phyloP scores from a whole-genome alignment of 2,113 vertebrate species.

The Etia nguti region DNA sequence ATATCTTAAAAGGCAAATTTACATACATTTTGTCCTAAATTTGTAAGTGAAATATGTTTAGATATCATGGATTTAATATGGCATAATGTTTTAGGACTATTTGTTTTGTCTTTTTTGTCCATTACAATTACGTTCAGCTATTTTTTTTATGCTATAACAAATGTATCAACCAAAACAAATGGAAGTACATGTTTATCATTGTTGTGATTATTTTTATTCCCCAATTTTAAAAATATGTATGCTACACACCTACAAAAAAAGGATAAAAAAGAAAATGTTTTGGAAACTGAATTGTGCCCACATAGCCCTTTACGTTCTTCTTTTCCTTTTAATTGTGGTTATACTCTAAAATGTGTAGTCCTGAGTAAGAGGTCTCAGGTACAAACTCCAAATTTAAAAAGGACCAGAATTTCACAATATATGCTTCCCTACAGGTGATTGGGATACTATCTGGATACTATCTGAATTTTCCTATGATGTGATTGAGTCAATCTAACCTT shows the following conservation, averaged over 20 bases:
- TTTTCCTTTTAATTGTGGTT: not conserved
- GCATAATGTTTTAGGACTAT: not conserved
- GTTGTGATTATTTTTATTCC: not conserved
- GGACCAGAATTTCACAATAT: not conserved
- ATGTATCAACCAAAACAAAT: not conserved
- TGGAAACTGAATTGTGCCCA: not conserved
- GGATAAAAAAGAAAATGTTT: not conserved
- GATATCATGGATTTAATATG: not conserved
- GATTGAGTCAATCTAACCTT: not conserved
- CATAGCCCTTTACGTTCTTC: no score
- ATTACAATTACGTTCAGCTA: not conserved
- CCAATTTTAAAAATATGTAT: not conserved
- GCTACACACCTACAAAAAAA: not conserved
- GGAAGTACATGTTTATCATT: not conserved
- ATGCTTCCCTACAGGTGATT: not conserved
- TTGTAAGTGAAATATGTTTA: not conserved
- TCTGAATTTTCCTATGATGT: not conserved
- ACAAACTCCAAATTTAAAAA: accelerated
- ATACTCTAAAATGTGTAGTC: not conserved
- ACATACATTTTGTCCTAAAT: not conserved
- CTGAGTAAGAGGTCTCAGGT: not conserved
- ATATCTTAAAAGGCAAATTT: no score
- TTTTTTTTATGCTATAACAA: not conserved
- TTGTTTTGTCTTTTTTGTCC: not conserved
- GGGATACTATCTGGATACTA: no score